phyloP scores from a whole-genome alignment of 37 sponge, comb jelly and placozoan species.

The Hexactinellida sp. region DNA sequence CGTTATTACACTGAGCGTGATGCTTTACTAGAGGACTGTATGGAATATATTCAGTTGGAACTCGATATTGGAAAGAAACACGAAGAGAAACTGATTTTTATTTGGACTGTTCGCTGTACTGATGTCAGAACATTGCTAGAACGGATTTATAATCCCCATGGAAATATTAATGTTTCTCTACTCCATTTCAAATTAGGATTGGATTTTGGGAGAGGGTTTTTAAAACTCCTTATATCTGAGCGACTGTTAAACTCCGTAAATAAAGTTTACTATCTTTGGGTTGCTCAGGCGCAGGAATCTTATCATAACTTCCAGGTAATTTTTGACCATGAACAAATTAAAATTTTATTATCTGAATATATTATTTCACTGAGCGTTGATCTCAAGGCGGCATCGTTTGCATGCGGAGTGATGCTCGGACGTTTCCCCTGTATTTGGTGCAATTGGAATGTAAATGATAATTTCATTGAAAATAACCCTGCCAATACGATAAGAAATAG shows the following conservation, averaged over 20 bases:
- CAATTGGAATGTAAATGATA: background rate
- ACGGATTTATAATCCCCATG: background rate
- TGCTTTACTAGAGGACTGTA: background rate
- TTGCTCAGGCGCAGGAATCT: background rate
- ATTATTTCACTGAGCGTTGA: background rate
- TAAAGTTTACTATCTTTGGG: background rate
- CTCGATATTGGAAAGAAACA: background rate
- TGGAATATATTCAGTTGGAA: background rate
- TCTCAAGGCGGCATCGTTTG: background rate
- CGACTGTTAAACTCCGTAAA: background rate
- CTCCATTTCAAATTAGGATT: background rate
- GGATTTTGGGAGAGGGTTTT: background rate
- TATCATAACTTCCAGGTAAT: background rate
- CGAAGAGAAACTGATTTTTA: background rate
- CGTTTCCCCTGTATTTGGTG: background rate
- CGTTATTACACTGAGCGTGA: background rate
- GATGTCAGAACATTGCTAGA: background rate
- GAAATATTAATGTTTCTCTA: background rate
- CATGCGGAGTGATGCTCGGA: background rate
- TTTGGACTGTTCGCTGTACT: background rate
- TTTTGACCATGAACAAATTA: background rate
- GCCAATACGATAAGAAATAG: background rate
- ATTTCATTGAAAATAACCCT: background rate
- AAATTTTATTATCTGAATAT: background rate
- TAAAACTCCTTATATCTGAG: background rate